Conservation (phyloP, 2,888 invertebrate species). For the Agrochola lychnidis region DNA sequence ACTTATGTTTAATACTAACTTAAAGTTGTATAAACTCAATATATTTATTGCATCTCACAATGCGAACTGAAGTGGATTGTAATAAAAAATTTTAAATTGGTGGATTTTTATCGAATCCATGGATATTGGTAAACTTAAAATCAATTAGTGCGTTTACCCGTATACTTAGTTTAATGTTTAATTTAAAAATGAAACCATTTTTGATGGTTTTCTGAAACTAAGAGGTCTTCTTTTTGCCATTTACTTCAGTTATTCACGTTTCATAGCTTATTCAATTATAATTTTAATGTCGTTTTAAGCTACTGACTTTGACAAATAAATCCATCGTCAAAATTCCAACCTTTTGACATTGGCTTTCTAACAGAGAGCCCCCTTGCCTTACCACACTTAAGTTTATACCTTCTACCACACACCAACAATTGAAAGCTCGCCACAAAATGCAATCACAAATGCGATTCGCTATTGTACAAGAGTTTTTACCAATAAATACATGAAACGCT, state of each 20-base stretch:
- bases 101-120: not conserved
- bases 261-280: not conserved
- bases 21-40: not conserved
- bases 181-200: not conserved
- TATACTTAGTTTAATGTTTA: no score
- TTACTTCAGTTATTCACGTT: not conserved
- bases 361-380: not conserved
- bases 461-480: constrained; percentile 75
- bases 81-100: not conserved
- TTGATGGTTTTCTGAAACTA: not conserved
- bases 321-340: not conserved
- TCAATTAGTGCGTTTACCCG: not conserved
- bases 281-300: not conserved
- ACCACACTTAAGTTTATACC: constrained; percentile 26
- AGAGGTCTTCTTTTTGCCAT: not conserved
- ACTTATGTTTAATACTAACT: not conserved
- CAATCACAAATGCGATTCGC: constrained; percentile 78
- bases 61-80: not conserved
- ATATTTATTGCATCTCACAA: not conserved
- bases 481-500: constrained; percentile 75
- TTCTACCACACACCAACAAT: constrained; percentile 65
- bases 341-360: not conserved
- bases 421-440: constrained; percentile 77
- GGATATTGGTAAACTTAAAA: not conserved
- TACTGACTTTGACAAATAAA: not conserved